Evolutionary conservation across 2,888 invertebrate genomes (phyloP).

Genomic region (Lasioglossum villosulum): DNA sequence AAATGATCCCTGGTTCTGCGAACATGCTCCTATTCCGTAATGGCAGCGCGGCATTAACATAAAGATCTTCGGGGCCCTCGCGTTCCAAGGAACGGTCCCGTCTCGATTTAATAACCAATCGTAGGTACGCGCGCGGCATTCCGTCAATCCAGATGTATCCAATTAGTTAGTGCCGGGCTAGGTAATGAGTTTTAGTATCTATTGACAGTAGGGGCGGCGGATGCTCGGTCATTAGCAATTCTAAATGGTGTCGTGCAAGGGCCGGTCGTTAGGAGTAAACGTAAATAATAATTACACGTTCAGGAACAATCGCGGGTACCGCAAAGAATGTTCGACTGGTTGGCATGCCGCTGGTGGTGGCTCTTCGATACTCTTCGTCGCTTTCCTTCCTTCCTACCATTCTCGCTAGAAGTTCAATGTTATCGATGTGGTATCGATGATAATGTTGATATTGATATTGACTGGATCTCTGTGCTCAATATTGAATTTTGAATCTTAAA

Average conservation of each 20-base stretch:
- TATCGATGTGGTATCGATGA: too few relatives aligned
- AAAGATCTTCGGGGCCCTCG: constrained; percentile 34
- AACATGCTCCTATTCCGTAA: constrained; percentile 49
- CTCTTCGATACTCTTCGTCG: constrained; percentile 7
- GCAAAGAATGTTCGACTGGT: constrained; percentile 29
- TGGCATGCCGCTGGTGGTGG: constrained; percentile 3
- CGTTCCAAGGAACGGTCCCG: not conserved
- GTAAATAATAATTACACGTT: constrained; percentile 79
- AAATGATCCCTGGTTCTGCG: constrained; percentile 21
- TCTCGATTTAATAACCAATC: constrained; percentile 64
- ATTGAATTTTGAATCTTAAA: too few relatives aligned
- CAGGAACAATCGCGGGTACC: constrained; percentile 70
- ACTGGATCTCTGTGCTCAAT: too few relatives aligned
- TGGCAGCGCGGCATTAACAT: constrained; percentile 55
- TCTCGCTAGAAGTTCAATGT: too few relatives aligned
- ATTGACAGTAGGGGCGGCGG: constrained; percentile 68
- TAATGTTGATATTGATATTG: too few relatives aligned
- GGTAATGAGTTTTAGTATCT: constrained; percentile 75
- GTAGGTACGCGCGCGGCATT: constrained; percentile 44
- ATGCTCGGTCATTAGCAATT: constrained; percentile 76
- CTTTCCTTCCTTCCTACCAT: not conserved
- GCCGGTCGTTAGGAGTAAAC: constrained; percentile 72
- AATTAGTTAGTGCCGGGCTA: constrained; percentile 69
- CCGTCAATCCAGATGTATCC: constrained; percentile 69
- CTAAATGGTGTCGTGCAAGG: constrained; percentile 71